These are phyloP conservation scores for Anabacerthia variegaticeps DNA, from an alignment of 2,797 vertebrate species.

Conservation along the genomic window DNA sequence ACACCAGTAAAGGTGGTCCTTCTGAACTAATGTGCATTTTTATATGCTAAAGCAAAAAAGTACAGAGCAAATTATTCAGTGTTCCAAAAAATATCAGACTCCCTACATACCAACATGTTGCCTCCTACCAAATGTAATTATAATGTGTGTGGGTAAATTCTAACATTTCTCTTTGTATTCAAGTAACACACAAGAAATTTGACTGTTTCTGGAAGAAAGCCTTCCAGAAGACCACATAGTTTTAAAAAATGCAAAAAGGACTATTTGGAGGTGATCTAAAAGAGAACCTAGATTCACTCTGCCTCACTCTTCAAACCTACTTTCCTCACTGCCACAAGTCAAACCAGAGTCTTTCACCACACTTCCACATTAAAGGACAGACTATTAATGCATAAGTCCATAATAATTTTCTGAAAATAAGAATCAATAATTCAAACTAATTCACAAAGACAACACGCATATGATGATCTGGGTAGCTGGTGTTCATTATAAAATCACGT, in stretches of 20 bases:
- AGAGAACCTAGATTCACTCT: not conserved
- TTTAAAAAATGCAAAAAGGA: not conserved
- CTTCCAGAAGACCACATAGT: fast-evolving
- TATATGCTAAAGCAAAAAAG: not conserved
- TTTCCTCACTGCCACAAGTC: not conserved
- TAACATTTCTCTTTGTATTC: not conserved
- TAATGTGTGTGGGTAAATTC: not conserved
- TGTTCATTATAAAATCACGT: not conserved
- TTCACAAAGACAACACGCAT: not conserved
- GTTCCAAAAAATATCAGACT: not conserved
- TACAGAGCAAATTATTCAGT: not conserved
- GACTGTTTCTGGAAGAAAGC: not conserved
- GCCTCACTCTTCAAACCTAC: not conserved
- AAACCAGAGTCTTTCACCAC: not conserved
- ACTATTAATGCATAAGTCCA: not conserved
- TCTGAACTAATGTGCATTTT: not conserved
- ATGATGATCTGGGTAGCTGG: not conserved
- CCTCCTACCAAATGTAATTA: not conserved
- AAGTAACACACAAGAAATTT: not conserved
- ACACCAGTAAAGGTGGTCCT: not conserved
- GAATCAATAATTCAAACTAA: not conserved
- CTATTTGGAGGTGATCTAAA: not conserved
- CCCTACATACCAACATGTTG: not conserved
- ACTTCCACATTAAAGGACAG: not conserved
- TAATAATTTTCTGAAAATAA: not conserved